A percentile compares a stretch with the other conserved stretches of the same genome.
phyloP scores from a whole-genome alignment of 2,797 vertebrate species.

The Myotis planiceps region DNA sequence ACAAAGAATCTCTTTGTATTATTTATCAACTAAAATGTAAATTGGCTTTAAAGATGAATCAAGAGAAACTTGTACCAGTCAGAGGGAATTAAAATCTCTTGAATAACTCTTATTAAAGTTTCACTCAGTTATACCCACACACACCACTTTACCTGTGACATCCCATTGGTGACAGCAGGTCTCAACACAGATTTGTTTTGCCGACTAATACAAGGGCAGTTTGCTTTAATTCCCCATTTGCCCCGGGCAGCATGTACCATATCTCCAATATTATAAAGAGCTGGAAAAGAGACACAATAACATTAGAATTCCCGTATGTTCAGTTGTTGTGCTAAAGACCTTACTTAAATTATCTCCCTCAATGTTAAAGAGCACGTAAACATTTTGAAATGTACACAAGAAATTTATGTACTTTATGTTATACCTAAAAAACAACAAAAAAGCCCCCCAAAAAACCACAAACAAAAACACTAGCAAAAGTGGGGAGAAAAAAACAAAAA shows the following conservation, averaged over 20 bases:
- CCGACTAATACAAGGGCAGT: conserved; percentile 97
- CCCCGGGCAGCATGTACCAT: conserved; percentile 99
- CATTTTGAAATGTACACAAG: neutral
- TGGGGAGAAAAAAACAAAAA: neutral
- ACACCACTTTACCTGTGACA: conserved; percentile 93
- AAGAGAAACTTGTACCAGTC: neutral
- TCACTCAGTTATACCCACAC: neutral
- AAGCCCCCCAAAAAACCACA: too few relatives aligned
- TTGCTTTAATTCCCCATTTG: conserved; percentile 99
- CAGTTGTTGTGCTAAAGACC: neutral
- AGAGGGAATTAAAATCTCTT: conserved; percentile 40
- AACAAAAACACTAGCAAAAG: neutral
- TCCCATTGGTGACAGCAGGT: conserved; percentile 95
- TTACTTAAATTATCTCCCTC: neutral
- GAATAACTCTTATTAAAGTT: neutral
- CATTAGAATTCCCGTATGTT: neutral
- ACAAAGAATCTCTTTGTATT: neutral
- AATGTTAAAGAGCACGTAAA: neutral
- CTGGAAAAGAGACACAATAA: conserved; percentile 82
- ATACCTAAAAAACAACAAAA: neutral
- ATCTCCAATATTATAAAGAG: conserved; percentile 98
- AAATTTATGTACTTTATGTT: neutral
- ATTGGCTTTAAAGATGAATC: conserved; percentile 16
- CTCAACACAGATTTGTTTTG: conserved; percentile 95
- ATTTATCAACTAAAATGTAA: conserved; percentile 1